Evolutionary conservation across 2,797 vertebrate genomes (phyloP).

Genomic region (Helarctos malayanus): DNA sequence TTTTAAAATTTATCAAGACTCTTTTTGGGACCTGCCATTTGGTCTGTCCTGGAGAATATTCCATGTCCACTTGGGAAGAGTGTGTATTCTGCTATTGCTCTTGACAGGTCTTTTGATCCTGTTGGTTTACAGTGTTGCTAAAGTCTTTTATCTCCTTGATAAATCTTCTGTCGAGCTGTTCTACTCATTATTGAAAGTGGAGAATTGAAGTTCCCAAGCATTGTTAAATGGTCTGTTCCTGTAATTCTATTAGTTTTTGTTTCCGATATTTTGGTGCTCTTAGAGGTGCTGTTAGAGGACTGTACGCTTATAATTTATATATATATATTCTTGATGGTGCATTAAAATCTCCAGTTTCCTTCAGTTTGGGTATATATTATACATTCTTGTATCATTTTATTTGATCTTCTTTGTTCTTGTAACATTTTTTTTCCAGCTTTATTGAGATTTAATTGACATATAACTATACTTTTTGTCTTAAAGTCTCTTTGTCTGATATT

Average conservation of each 20-base stretch:
- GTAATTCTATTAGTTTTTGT: background rate
- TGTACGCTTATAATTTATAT: background rate
- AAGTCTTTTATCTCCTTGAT: background rate
- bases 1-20: background rate
- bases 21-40: background rate
- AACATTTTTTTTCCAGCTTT: background rate
- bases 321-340: background rate
- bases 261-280: background rate
- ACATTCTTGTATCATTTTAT: background rate
- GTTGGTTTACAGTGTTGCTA: background rate
- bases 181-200: background rate
- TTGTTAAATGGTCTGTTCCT: background rate
- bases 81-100: background rate
- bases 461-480: background rate
- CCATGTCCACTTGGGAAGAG: background rate
- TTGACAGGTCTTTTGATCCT: background rate
- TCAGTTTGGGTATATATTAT: background rate
- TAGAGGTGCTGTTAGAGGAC: background rate
- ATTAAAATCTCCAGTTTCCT: background rate
- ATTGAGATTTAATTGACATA: background rate
- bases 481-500: background rate
- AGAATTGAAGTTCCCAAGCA: background rate
- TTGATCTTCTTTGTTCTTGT: background rate
- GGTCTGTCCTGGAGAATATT: background rate
- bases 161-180: background rate